Conservation (phyloP, 1,140 invertebrate species). For the Leptoteleia sp. region DNA sequence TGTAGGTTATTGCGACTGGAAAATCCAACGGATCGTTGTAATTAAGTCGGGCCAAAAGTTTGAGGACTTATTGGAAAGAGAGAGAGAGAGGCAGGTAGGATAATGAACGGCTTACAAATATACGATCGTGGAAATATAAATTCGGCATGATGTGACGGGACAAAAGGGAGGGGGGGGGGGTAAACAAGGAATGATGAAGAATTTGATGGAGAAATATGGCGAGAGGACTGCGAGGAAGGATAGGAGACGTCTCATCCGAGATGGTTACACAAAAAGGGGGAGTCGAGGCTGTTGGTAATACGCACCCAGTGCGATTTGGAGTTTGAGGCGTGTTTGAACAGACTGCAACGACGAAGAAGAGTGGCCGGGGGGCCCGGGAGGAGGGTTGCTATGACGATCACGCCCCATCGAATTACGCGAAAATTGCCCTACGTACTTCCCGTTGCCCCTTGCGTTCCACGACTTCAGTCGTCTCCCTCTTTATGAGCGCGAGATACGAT, state of each 20-base stretch:
- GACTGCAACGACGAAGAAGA: constrained; percentile 75
- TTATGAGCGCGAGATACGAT: constrained; percentile 73
- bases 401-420: constrained; percentile 80
- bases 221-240: constrained; percentile 25
- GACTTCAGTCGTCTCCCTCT: constrained; percentile 50
- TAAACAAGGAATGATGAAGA: constrained; percentile 54
- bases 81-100: constrained; percentile 32
- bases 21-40: constrained; percentile 54
- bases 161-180: constrained; percentile 25
- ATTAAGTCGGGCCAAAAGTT: constrained; percentile 28
- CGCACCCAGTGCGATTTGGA: constrained; percentile 59
- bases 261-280: constrained; percentile 49
- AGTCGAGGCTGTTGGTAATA: constrained; percentile 48
- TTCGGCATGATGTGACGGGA: constrained; percentile 32
- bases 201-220: constrained; percentile 49
- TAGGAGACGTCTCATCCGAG: constrained; percentile 59
- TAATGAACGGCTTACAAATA: constrained; percentile 43
- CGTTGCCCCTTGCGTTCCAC: constrained; percentile 65
- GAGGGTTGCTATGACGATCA: constrained; percentile 81
- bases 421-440: constrained; percentile 78
- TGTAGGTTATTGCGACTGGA: constrained; percentile 69
- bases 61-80: constrained; percentile 25
- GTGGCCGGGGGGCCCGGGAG: constrained; percentile 57
- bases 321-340: constrained; percentile 79
- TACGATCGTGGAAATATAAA: constrained; percentile 23